These are phyloP conservation scores for Artemia sp. DNA, from an alignment of 2,888 invertebrate species.

Conservation along the genomic window DNA sequence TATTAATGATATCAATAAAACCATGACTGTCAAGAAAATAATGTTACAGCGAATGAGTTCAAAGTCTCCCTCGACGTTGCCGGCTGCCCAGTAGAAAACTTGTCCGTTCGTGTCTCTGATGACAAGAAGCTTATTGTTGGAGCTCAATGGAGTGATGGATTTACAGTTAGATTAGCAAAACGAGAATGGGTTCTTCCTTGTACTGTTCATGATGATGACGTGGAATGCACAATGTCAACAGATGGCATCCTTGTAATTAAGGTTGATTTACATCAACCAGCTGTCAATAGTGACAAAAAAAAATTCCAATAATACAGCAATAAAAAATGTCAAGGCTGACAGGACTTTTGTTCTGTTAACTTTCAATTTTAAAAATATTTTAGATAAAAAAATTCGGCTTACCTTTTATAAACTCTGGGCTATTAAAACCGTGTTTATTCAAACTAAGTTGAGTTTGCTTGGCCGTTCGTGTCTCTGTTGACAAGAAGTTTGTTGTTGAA, in stretches of 20 bases:
- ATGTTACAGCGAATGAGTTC: conserved; percentile 4
- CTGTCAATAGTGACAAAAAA: background rate
- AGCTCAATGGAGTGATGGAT: conserved; percentile 3
- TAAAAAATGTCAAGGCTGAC: background rate
- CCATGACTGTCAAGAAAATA: background rate
- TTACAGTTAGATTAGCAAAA: background rate
- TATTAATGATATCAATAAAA: background rate
- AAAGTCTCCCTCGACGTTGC: background rate
- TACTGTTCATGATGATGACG: background rate
- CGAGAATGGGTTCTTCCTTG: background rate
- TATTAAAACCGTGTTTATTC: too few species aligned
- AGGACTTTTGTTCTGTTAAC: too few species aligned
- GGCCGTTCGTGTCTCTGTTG: background rate
- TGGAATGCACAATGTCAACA: background rate
- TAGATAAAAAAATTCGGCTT: too few species aligned
- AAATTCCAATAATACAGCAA: background rate
- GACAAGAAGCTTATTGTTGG: background rate
- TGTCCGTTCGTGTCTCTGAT: conserved; percentile 1
- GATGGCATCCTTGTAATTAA: background rate
- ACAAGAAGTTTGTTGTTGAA: background rate
- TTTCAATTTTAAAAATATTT: too few species aligned
- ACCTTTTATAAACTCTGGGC: too few species aligned
- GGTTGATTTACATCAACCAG: background rate
- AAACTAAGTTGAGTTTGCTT: background rate
- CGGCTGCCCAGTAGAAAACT: background rate